Percentiles rank a stretch among this genome's conserved stretches.
Evolutionary conservation across 2,113 vertebrate species (phyloP).

Genomic region (Acrocephalus arundinaceus): DNA sequence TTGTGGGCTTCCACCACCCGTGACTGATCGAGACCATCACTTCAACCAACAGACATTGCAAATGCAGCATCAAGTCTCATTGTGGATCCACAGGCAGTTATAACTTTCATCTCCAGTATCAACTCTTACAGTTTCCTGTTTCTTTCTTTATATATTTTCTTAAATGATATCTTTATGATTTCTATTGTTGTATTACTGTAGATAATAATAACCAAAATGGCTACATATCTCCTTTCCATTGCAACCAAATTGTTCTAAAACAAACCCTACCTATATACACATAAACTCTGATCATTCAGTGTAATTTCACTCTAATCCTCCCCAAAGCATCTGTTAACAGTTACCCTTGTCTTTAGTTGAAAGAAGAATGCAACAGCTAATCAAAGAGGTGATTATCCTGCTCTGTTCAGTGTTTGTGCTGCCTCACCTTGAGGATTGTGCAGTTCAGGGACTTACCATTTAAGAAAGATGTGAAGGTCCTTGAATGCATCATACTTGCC

Average conservation of each 20-base stretch:
- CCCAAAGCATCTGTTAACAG: neutral
- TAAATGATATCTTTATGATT: neutral
- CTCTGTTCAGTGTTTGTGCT: neutral
- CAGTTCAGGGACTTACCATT: neutral
- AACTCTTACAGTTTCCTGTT: neutral
- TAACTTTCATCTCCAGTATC: neutral
- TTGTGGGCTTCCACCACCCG: neutral
- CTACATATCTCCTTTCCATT: neutral
- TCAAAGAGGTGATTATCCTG: neutral
- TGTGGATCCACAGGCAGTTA: neutral
- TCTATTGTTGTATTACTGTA: neutral
- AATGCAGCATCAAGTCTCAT: neutral
- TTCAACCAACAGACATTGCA: rapidly evolving
- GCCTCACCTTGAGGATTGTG: neutral
- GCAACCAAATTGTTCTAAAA: neutral
- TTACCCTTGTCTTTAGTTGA: neutral
- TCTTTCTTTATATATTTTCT: neutral
- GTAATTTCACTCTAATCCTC: neutral
- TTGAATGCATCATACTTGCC: neutral
- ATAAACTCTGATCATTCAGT: neutral
- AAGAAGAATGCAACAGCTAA: neutral
- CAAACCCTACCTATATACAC: neutral
- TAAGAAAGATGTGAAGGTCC: neutral
- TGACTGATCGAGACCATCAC: neutral
- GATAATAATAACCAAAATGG: neutral